Evolutionary conservation across 2,888 invertebrate genomes (phyloP).

Genomic region (Clivina fossor): DNA sequence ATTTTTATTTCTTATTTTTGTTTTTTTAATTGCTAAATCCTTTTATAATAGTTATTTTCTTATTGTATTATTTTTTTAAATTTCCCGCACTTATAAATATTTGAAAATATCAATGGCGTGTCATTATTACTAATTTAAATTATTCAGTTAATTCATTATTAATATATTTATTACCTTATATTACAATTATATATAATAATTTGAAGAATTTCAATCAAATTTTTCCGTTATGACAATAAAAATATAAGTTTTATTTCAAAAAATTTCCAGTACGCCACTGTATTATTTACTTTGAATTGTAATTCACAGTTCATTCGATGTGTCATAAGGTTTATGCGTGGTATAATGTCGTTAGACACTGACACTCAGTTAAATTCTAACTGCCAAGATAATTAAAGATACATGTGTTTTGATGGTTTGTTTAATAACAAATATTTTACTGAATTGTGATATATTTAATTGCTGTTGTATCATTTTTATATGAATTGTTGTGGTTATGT

Average conservation of each 20-base stretch:
- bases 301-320: conserved; percentile 29
- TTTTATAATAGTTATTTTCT: background rate
- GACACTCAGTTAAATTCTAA: conserved; percentile 17
- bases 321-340: conserved; percentile 26
- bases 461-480: conserved; percentile 11
- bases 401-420: conserved; percentile 10
- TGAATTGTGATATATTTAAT: conserved; percentile 11
- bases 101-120: conserved; percentile 4
- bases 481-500: conserved; percentile 29
- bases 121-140: background rate
- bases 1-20: no score
- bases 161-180: background rate
- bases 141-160: no score
- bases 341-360: conserved; percentile 16
- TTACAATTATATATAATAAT: no score
- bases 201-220: no score
- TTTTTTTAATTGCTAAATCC: no score
- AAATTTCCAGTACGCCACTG: conserved; percentile 25
- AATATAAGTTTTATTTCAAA: background rate
- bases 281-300: conserved; percentile 29
- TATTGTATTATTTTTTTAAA: conserved; percentile 7
- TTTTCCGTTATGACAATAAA: conserved; percentile 4
- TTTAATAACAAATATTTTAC: conserved; percentile 1
- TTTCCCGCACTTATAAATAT: conserved; percentile 19
- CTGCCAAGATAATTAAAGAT: conserved; percentile 13